Base-by-base conservation (phyloP, 2,797 vertebrate genomes). In the Thalassophryne amazonica region DNA sequence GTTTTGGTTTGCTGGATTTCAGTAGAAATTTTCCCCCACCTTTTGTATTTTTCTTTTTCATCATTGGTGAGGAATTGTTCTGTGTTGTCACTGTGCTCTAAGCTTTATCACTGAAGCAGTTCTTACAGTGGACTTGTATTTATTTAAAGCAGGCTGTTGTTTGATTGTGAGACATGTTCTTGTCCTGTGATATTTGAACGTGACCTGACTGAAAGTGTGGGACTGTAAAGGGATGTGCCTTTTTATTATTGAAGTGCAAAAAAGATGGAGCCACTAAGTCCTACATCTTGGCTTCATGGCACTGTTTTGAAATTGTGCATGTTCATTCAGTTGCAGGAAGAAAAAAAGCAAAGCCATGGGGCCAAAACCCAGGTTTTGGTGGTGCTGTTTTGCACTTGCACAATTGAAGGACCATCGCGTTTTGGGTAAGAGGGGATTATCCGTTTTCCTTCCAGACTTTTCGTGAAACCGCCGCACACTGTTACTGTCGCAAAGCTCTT, bases 51-150 rank as follows among this genome's bases (percentile, higher is more conserved):
- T 27, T 17, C 3, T 5, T 29, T 70, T 64, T 27, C 46, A 56
- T 68, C 65, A 40, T 40, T 14, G n/a, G n/a, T 76, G 42, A 43
- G 48, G 60, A 59, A 47, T 65, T 55, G 22, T 11, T 11, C 12
- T 14, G 42, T 65, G 39, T 20, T 63, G 30, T 34, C 50, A 56
- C 45, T 66, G 69, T 73, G 50, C 56, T 64, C 34, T 73, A 40
- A 32, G 30, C 43, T 29, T 54, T 64, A 2, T 52, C 50, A 46
- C 41, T 12, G 20, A 69, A 73, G 55, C 76, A 64, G 63, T 66
- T 76, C 43, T 76, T 71, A 78, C 37, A 75, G 48, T 73, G 56
- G 73, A 86, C 68, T 66, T 85, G 54, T 84, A 85, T 85, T 85
- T 83, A 86, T 86, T 85, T 79, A 76, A 81, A 76, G 45, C 43